phyloP scores from a whole-genome alignment of 1,140 invertebrate species.

The Rhyacophila brunnea region DNA sequence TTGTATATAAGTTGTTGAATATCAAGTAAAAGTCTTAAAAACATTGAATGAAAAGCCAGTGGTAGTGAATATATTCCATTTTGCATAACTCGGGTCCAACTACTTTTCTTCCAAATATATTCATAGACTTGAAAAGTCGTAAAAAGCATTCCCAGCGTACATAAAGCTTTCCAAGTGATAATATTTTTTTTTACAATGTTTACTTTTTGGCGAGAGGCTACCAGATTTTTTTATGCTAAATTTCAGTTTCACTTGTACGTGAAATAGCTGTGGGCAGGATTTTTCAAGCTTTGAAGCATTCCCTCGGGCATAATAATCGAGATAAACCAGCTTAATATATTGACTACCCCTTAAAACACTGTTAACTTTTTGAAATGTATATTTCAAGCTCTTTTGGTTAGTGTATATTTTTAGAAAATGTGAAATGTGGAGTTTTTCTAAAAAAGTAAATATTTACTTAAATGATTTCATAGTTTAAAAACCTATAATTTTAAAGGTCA shows the following conservation, averaged over 20 bases:
- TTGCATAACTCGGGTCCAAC: constrained; percentile 22
- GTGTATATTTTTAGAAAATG: too few relatives aligned
- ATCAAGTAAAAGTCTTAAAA: too few relatives aligned
- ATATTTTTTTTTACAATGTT: constrained; percentile 31
- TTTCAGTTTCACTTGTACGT: not conserved
- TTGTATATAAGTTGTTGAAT: too few relatives aligned
- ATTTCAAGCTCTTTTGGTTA: too few relatives aligned
- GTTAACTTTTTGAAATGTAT: too few relatives aligned
- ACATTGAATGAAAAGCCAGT: too few relatives aligned
- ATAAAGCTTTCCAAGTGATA: constrained; percentile 30
- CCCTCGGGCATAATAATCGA: constrained; percentile 21
- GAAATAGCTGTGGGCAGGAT: constrained; percentile 15
- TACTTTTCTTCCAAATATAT: constrained; percentile 28
- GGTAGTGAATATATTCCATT: not conserved
- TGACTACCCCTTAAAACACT: not conserved
- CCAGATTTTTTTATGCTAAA: constrained; percentile 1
- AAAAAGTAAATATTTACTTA: too few relatives aligned
- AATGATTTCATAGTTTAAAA: too few relatives aligned
- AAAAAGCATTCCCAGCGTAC: constrained; percentile 25
- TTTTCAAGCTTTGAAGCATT: constrained; percentile 22
- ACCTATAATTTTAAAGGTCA: too few relatives aligned
- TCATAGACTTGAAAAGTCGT: constrained; percentile 31
- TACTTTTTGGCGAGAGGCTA: constrained; percentile 5
- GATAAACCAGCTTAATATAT: constrained; percentile 25
- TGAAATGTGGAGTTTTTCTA: too few relatives aligned